phyloP scores from a whole-genome alignment of 2,113 vertebrate species.

The Nannospalax galili region DNA sequence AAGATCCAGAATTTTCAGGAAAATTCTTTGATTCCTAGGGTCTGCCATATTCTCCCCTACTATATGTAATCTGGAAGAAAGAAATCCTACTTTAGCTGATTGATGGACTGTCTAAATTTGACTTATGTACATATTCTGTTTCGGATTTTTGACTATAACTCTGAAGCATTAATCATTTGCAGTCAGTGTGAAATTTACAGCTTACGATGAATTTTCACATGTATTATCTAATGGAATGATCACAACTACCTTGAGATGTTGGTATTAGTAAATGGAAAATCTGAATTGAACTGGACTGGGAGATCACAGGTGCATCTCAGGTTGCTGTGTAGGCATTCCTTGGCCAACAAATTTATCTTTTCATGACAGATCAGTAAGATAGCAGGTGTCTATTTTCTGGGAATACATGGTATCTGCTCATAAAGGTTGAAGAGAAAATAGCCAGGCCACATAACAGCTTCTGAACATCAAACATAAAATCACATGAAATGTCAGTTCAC shows the following conservation, averaged over 20 bases:
- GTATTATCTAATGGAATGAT: not conserved
- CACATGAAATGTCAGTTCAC: not conserved
- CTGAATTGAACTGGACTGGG: not conserved
- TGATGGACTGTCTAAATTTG: not conserved
- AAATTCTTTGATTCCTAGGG: not conserved
- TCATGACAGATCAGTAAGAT: not conserved
- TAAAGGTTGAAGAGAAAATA: not conserved
- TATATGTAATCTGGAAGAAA: not conserved
- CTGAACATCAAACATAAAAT: not conserved
- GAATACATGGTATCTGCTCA: not conserved
- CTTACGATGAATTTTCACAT: not conserved
- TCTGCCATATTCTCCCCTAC: not conserved
- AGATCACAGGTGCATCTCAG: not conserved
- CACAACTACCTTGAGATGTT: not conserved
- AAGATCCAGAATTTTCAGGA: not conserved
- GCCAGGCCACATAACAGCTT: not conserved
- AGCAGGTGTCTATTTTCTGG: not conserved
- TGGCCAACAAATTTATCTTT: not conserved
- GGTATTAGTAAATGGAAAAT: not conserved
- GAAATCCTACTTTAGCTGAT: not conserved
- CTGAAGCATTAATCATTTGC: not conserved
- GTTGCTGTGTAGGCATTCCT: not conserved
- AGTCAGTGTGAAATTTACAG: not conserved
- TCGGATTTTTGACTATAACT: not conserved
- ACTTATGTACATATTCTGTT: not conserved